Percentiles rank a stretch among this genome's conserved stretches.
These are phyloP conservation scores for Acleris holmiana DNA, from an alignment of 2,888 invertebrate genomes.

Conservation along the genomic window DNA sequence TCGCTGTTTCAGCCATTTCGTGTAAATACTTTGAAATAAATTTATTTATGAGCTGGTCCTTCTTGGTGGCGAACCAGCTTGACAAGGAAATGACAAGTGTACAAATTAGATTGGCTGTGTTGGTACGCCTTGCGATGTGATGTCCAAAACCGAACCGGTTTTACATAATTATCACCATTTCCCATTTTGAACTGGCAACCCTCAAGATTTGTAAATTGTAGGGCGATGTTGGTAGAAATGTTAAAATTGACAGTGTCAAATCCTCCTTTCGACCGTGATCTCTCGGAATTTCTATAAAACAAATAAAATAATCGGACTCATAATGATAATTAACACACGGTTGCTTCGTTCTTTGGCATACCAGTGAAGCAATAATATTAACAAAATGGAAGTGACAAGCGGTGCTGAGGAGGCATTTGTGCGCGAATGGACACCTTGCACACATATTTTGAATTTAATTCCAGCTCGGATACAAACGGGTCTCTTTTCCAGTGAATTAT, in stretches of 20 bases:
- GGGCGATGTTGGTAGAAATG: background rate
- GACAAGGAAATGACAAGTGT: slow-evolving; percentile 77
- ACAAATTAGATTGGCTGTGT: slow-evolving; percentile 57
- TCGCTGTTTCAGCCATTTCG: slow-evolving; percentile 74
- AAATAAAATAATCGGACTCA: slow-evolving; percentile 16
- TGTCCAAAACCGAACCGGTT: slow-evolving; percentile 17
- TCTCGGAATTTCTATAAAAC: slow-evolving; percentile 9
- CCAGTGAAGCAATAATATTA: slow-evolving; percentile 25
- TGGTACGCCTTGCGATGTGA: slow-evolving; percentile 46
- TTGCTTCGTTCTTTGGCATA: slow-evolving; percentile 28
- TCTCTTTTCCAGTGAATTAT: slow-evolving; percentile 89
- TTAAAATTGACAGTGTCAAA: slow-evolving; percentile 29
- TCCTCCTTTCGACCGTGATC: background rate
- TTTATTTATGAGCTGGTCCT: slow-evolving; percentile 50
- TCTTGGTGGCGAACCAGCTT: slow-evolving; percentile 51
- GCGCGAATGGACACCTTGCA: slow-evolving; percentile 92
- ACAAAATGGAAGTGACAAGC: slow-evolving; percentile 70
- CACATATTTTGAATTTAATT: slow-evolving; percentile 89
- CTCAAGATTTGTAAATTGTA: background rate
- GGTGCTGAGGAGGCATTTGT: slow-evolving; percentile 82
- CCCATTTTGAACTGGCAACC: slow-evolving; percentile 14
- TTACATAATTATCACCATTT: background rate
- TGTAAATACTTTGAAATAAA: slow-evolving; percentile 39
- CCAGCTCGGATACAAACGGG: slow-evolving; percentile 90
- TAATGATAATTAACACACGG: slow-evolving; percentile 15